Percentiles rank a stretch among this genome's conserved stretches.
phyloP scores from a whole-genome alignment of 1,140 invertebrate species.

The Hyposmocoma kahamanoa region DNA sequence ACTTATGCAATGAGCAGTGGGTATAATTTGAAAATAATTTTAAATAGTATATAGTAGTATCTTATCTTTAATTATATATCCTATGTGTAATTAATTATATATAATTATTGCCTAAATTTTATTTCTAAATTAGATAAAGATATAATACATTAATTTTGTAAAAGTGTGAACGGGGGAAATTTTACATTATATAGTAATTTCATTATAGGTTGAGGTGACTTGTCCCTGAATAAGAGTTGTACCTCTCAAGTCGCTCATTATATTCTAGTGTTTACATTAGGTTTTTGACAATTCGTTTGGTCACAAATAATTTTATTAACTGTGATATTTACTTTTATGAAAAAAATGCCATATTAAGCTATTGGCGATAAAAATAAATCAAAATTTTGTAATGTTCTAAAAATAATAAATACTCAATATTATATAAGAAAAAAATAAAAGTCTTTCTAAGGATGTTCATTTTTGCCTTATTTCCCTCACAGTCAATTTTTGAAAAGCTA shows the following conservation, averaged over 20 bases:
- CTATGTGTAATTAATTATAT: too few relatives aligned
- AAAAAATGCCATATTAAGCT: conserved; percentile 44
- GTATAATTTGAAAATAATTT: not conserved
- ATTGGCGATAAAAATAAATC: conserved; percentile 59
- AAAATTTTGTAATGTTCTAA: conserved; percentile 48
- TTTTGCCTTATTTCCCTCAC: too few relatives aligned
- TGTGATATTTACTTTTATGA: conserved; percentile 71
- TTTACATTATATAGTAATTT: too few relatives aligned
- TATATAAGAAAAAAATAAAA: too few relatives aligned
- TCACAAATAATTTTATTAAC: conserved; percentile 66
- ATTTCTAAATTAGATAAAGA: too few relatives aligned
- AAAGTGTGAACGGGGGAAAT: too few relatives aligned
- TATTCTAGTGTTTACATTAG: conserved; percentile 29
- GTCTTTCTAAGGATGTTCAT: too few relatives aligned
- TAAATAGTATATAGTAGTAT: too few relatives aligned
- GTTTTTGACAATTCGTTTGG: conserved; percentile 51
- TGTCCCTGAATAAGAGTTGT: conserved; percentile 24
- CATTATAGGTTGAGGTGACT: conserved; percentile 23
- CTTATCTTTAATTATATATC: too few relatives aligned
- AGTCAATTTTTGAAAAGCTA: too few relatives aligned
- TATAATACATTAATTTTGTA: too few relatives aligned
- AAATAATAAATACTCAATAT: conserved; percentile 41
- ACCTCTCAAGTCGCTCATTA: conserved; percentile 38
- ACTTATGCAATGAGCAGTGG: conserved; percentile 37
- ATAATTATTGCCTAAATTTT: too few relatives aligned